Evolutionary conservation across 2,797 vertebrate species (phyloP).

Genomic region (Enoplosus armatus): DNA sequence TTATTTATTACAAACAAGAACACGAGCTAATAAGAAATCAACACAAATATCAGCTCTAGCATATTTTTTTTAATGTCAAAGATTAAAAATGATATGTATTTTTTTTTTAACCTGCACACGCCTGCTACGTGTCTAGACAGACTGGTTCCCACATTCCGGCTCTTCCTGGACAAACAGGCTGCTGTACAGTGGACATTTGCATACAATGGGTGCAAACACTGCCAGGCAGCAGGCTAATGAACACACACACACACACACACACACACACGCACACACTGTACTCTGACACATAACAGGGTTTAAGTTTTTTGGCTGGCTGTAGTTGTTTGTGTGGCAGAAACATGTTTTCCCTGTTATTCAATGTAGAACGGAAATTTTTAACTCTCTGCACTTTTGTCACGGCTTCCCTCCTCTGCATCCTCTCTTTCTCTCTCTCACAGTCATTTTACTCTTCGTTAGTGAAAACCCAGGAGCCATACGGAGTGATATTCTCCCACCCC

Average conservation of each 20-base stretch:
- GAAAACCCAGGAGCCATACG: slow-evolving; percentile 87
- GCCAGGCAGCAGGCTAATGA: slow-evolving; percentile 62
- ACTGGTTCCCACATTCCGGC: slow-evolving; percentile 79
- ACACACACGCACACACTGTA: slow-evolving; percentile 34
- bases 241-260: slow-evolving; percentile 46
- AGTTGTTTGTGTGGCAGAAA: slow-evolving; percentile 71
- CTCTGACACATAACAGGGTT: slow-evolving; percentile 41
- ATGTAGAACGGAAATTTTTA: slow-evolving; percentile 63
- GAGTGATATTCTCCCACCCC: slow-evolving; percentile 89
- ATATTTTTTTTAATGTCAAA: too few relatives aligned
- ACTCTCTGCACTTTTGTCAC: slow-evolving; percentile 65
- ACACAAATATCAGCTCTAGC: too few relatives aligned
- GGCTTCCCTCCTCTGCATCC: slow-evolving; percentile 69
- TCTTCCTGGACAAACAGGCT: slow-evolving; percentile 82
- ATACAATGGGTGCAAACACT: slow-evolving; percentile 76
- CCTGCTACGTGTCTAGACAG: slow-evolving; percentile 74
- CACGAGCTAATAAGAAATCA: too few relatives aligned
- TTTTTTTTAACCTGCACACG: too few relatives aligned
- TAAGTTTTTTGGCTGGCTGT: slow-evolving; percentile 53
- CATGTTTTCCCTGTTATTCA: slow-evolving; percentile 70
- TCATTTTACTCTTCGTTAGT: slow-evolving; percentile 91
- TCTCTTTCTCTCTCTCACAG: slow-evolving; percentile 72
- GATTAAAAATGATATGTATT: too few relatives aligned
- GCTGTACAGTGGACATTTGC: slow-evolving; percentile 72
- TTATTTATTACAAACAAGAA: too few relatives aligned